phyloP scores from a whole-genome alignment of 1,140 invertebrate species.

The Andricus grossulariae region DNA sequence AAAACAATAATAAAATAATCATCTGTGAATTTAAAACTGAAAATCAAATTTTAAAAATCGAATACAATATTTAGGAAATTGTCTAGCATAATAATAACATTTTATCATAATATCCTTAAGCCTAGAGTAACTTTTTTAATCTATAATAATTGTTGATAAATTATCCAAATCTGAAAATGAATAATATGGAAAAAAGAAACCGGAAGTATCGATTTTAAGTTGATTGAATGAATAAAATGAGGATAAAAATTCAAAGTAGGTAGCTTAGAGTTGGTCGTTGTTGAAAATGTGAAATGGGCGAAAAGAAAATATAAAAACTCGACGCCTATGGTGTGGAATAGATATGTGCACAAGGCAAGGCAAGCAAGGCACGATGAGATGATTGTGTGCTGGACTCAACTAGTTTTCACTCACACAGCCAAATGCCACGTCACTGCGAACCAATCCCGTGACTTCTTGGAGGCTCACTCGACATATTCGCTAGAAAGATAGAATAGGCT shows the following conservation, averaged over 20 bases:
- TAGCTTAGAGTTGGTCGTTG: background rate
- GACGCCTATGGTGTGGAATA: conserved; percentile 11
- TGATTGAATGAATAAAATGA: background rate
- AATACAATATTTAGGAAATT: too few relatives aligned
- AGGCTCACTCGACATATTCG: conserved; percentile 9
- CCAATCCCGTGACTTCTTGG: conserved; percentile 25
- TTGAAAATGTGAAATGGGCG: conserved; percentile 2
- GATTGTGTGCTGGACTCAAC: conserved; percentile 12
- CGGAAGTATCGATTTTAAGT: too few relatives aligned
- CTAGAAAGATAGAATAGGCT: background rate
- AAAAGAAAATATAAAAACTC: background rate
- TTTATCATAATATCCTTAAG: too few relatives aligned
- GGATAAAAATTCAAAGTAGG: conserved; percentile 24
- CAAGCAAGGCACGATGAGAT: background rate
- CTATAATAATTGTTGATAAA: too few relatives aligned
- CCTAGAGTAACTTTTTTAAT: too few relatives aligned
- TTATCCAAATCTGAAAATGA: too few relatives aligned
- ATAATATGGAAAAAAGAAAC: too few relatives aligned
- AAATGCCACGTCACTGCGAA: conserved; percentile 23
- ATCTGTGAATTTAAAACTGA: too few relatives aligned
- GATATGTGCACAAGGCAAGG: conserved; percentile 22
- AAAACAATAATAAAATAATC: conserved; percentile 27
- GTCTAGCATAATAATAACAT: too few relatives aligned
- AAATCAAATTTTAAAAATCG: too few relatives aligned
- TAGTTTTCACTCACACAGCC: conserved; percentile 13